Evolutionary conservation across 2,797 vertebrate species (phyloP).

Genomic region (Pantherophis alleghaniensis): DNA sequence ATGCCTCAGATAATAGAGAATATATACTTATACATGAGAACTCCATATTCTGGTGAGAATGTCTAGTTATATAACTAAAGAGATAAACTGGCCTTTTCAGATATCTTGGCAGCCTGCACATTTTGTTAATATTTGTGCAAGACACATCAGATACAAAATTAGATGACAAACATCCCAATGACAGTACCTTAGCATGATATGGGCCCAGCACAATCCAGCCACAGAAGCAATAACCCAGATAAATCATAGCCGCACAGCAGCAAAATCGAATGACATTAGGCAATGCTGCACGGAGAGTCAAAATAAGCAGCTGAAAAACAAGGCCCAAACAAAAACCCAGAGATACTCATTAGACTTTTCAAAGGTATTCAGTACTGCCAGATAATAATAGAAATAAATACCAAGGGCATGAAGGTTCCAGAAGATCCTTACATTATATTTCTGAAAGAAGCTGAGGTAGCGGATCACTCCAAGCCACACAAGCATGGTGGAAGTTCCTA

Average conservation of each 20-base stretch:
- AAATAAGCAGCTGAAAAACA: constrained; percentile 83
- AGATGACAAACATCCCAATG: background rate
- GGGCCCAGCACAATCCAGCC: constrained; percentile 98
- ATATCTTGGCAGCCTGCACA: background rate
- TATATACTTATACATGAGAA: background rate
- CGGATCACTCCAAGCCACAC: constrained; percentile 94
- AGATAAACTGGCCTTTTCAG: background rate
- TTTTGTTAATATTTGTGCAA: background rate
- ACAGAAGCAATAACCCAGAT: constrained; percentile 95
- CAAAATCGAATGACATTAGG: constrained; percentile 91
- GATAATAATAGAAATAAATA: constrained; percentile 49
- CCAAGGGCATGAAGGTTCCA: constrained; percentile 42
- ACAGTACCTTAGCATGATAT: constrained; percentile 89
- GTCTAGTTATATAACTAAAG: background rate
- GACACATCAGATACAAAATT: background rate
- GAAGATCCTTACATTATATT: constrained; percentile 87
- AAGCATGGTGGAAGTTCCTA: constrained; percentile 90
- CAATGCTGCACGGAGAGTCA: constrained; percentile 87
- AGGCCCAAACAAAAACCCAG: background rate
- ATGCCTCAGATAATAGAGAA: background rate
- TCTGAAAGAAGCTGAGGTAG: constrained; percentile 92
- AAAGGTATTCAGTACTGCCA: constrained; percentile 13
- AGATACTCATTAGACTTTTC: constrained; percentile 43
- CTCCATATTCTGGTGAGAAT: background rate
- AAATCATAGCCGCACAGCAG: constrained; percentile 93